These are phyloP conservation scores for Grallaria varia DNA, from an alignment of 2,113 vertebrate genomes.

Conservation along the genomic window DNA sequence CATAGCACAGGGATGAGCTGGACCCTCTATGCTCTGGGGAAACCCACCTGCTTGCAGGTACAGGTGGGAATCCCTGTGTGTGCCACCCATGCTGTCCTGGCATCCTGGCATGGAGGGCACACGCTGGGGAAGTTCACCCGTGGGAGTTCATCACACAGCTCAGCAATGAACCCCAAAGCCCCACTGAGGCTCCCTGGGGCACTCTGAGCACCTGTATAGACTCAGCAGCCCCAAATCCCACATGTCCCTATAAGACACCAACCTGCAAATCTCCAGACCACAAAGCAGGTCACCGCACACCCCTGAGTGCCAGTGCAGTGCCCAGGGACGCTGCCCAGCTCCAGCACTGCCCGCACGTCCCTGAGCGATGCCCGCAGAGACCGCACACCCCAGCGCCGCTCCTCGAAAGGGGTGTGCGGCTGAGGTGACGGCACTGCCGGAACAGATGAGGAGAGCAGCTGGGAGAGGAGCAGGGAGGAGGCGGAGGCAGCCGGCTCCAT, in stretches of 20 bases:
- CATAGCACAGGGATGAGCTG: accelerated
- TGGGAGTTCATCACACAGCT: not conserved
- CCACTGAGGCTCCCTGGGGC: no score
- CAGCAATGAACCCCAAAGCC: not conserved
- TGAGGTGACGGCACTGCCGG: not conserved
- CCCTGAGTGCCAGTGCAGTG: accelerated
- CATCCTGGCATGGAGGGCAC: accelerated
- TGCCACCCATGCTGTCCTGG: not conserved
- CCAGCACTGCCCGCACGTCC: accelerated
- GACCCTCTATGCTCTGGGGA: accelerated
- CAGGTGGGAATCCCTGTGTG: no score
- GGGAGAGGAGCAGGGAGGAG: not conserved
- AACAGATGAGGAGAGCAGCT: not conserved
- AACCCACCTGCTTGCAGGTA: not conserved
- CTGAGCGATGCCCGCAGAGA: accelerated
- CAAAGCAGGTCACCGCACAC: not conserved
- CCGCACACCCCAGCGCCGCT: not conserved
- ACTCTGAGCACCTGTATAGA: not conserved
- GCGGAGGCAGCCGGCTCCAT: not conserved
- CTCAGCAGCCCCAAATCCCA: not conserved
- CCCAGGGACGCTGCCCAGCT: no score
- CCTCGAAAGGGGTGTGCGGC: not conserved
- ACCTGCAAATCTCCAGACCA: not conserved
- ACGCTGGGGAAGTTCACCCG: no score
- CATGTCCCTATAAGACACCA: accelerated